Percentiles rank a stretch among this genome's conserved stretches.
These are phyloP conservation scores for Oncorhynchus clarkii DNA, from an alignment of 2,113 vertebrate species.

Conservation along the genomic window DNA sequence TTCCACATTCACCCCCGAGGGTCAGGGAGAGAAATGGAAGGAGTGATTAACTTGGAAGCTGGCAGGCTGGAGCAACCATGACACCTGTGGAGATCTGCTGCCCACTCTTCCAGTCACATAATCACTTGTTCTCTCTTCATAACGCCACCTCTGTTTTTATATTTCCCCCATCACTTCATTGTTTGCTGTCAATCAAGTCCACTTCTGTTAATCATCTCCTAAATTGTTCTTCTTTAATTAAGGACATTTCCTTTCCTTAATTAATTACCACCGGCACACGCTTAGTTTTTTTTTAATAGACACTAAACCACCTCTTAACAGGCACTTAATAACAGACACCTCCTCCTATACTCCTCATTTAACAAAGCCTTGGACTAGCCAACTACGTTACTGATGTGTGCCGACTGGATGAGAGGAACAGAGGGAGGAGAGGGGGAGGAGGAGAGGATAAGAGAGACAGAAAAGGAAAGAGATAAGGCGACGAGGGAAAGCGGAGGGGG, in stretches of 20 bases:
- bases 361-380: neutral
- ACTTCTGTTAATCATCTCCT: neutral
- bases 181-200: neutral
- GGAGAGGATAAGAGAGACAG: neutral
- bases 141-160: neutral
- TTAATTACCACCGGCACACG: neutral
- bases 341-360: neutral
- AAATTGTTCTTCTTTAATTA: neutral
- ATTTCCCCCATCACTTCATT: neutral
- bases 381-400: neutral
- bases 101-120: constrained; percentile 25
- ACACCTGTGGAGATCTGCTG: constrained; percentile 45
- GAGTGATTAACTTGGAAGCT: constrained; percentile 62
- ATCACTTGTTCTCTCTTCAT: neutral
- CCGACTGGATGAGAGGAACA: neutral
- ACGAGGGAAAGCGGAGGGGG: neutral
- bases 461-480: neutral
- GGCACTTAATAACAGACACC: neutral
- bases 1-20: constrained; percentile 2
- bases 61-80: constrained; percentile 46
- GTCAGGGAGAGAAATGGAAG: constrained; percentile 56
- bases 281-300: neutral
- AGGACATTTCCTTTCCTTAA: neutral
- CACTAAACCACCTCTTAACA: constrained; percentile 1
- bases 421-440: neutral